Conservation (phyloP, 2,113 vertebrate species). For the Scopus umbretta region DNA sequence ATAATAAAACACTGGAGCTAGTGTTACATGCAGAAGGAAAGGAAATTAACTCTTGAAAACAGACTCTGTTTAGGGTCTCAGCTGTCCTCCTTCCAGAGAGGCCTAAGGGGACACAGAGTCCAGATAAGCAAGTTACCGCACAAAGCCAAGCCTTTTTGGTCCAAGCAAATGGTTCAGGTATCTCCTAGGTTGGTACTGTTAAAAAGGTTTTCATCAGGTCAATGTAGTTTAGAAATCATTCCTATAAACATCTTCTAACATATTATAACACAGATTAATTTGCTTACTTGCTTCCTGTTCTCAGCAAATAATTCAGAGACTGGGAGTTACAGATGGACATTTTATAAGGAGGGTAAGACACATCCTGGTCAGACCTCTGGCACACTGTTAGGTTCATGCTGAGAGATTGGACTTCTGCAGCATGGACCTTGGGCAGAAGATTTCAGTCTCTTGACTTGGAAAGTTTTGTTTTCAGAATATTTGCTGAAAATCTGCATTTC, state of each 20-base stretch:
- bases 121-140: neutral
- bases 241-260: neutral
- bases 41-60: neutral
- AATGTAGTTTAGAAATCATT: neutral
- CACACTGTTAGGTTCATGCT: neutral
- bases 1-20: neutral
- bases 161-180: neutral
- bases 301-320: neutral
- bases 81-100: neutral
- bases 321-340: neutral
- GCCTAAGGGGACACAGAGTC: neutral
- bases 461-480: neutral
- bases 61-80: neutral
- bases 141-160: neutral
- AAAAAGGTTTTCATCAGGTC: neutral
- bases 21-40: neutral
- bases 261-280: neutral
- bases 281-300: neutral
- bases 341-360: neutral
- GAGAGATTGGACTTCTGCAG: neutral
- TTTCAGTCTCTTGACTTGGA: neutral
- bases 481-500: neutral
- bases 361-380: neutral
- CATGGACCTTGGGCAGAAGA: neutral
- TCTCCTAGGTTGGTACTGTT: neutral